Evolutionary conservation across 1,140 invertebrate genomes (phyloP), one percentile per base, ranked within the genome.

Genomic region (Sycobia sp.): DNA sequence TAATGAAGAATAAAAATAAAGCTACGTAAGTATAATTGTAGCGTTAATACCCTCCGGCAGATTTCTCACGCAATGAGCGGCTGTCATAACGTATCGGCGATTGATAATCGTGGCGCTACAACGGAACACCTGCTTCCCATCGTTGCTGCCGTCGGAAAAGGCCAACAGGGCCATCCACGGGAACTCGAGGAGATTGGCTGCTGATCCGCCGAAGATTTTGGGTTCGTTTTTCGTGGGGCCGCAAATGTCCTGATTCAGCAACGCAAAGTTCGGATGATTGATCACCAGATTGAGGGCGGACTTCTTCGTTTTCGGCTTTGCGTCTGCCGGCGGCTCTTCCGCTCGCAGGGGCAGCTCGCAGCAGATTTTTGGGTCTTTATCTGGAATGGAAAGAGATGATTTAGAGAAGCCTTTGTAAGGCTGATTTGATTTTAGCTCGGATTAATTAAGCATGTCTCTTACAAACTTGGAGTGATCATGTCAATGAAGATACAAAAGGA

Each of bases 81-180:
- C 88, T 3, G 88, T 90, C 23, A 89, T 67, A 18, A 89, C 82
- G 69, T 89, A 87, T 64, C 83, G 75, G 23, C 83, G 70, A 41
- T 82, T 86, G 61, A 90, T 87, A 0, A 89, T 74, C 0, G 87
- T 83, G 3, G 86, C 88, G 0, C 86, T 87, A 67, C 88, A 89
- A 54, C 79, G 77, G 57, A 85, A 83, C 1, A 65, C 61, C 16
- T 29, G 46, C 3, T 34, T 7, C 0, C 5, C 46, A 7, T 47
- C 22, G 14, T 41, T 43, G 0, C 34, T 8, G 1, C 10, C 20
- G 0, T 13, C 14, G 7, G 32, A 18, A 13, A 44, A 64, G 3
- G 36, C 47, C 13, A 87, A 54, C 0, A 86, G 71, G 0, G 83
- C 85, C 85, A 86, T 86, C 86, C 86, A 87, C 1, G 86, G 86